A percentile compares a stretch with the other conserved stretches of the same genome.
Conservation (phyloP, 2,888 invertebrate genomes). For the Agrotis ipsilon region DNA sequence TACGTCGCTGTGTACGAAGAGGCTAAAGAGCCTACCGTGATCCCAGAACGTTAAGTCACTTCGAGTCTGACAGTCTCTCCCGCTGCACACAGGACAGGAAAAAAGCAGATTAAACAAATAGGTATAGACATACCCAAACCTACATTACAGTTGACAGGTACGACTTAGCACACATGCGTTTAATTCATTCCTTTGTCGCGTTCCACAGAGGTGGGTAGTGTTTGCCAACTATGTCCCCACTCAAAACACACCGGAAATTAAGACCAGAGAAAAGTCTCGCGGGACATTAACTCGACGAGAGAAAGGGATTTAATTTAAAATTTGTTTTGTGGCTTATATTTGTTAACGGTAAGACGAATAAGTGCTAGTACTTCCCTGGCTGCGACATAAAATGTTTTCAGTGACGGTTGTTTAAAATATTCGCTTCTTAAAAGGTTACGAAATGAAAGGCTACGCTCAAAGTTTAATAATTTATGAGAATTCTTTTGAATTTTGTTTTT, state of each 20-base stretch:
- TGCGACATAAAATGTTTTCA: conserved; percentile 62
- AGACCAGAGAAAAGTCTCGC: conserved; percentile 86
- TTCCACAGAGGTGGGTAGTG: conserved; percentile 59
- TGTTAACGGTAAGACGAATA: conserved; percentile 75
- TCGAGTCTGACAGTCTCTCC: no score
- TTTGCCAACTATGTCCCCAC: conserved; percentile 86
- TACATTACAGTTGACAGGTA: conserved; percentile 24
- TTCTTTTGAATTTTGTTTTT: conserved; percentile 47
- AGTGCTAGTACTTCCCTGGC: conserved; percentile 65
- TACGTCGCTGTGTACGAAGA: no score
- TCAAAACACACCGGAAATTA: conserved; percentile 88
- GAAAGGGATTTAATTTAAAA: conserved; percentile 86
- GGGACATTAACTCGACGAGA: conserved; percentile 85
- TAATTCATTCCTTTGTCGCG: conserved; percentile 48
- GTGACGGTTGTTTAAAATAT: conserved; percentile 63
- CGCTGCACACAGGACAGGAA: no score
- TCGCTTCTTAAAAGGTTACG: conserved; percentile 59
- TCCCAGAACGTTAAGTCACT: no score
- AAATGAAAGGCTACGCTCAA: conserved; percentile 59
- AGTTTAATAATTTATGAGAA: conserved; percentile 62
- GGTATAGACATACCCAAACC: background rate
- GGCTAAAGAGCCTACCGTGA: no score
- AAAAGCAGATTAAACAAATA: conserved; percentile 3
- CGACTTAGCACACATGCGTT: conserved; percentile 27
- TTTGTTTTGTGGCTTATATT: conserved; percentile 81